Percentiles rank a stretch among this genome's conserved stretches.
Evolutionary conservation across 2,888 invertebrate species (phyloP).

Genomic region (Adela reaumurella): DNA sequence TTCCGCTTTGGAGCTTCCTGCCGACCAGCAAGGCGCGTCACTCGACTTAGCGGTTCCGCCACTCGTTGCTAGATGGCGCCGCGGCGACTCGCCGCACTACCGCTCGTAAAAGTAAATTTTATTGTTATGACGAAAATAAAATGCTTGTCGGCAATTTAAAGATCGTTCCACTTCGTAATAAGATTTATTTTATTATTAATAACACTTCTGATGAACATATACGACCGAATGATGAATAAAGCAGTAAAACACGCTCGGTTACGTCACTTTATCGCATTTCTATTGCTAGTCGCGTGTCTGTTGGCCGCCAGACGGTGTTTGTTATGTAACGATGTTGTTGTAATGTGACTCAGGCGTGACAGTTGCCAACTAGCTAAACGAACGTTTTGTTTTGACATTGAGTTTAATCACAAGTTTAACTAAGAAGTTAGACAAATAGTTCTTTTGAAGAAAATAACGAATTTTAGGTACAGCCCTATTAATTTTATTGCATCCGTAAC

Average conservation of each 20-base stretch:
- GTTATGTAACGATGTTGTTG: conserved; percentile 13
- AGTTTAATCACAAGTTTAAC: no score
- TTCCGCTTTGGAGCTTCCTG: no score
- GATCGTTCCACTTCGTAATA: conserved; percentile 54
- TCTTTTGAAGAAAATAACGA: no score
- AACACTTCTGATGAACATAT: conserved; percentile 57
- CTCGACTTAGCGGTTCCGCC: conserved; percentile 16
- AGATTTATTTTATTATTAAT: conserved; percentile 58
- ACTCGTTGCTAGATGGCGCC: conserved; percentile 37
- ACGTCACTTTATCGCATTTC: conserved; percentile 43
- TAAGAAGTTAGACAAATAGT: no score
- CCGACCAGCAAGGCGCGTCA: no score
- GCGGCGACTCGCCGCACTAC: conserved; percentile 19
- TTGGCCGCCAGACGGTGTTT: conserved; percentile 18
- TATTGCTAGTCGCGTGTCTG: conserved; percentile 41
- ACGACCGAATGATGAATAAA: conserved; percentile 50
- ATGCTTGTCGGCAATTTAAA: conserved; percentile 58
- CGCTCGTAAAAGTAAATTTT: conserved; percentile 54
- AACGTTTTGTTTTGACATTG: no score
- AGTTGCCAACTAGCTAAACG: not conserved
- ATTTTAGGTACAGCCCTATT: no score
- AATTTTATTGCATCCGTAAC: no score
- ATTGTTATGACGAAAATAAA: conserved; percentile 58
- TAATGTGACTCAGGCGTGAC: conserved; percentile 1
- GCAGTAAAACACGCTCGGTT: conserved; percentile 44